A percentile compares a stretch with the other conserved stretches of the same genome.
Evolutionary conservation across 2,113 vertebrate species (phyloP).

Genomic region (Macroglossus sobrinus): DNA sequence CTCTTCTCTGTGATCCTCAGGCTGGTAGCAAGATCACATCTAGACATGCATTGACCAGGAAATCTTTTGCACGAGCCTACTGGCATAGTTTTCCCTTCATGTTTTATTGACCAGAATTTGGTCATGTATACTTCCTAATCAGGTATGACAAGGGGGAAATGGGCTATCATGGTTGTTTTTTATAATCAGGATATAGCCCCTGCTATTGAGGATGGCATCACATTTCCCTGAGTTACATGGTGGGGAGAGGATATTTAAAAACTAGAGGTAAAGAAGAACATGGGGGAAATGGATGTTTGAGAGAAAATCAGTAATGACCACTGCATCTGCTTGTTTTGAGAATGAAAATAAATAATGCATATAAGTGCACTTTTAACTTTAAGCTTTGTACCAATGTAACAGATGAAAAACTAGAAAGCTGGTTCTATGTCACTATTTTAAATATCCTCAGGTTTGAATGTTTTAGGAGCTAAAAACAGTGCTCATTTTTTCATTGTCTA

Average conservation of each 20-base stretch:
- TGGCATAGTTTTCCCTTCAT: background rate
- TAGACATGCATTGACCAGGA: background rate
- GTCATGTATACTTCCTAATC: background rate
- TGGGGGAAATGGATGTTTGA: constrained; percentile 25
- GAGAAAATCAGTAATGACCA: constrained; percentile 35
- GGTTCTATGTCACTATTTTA: background rate
- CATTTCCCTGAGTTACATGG: background rate
- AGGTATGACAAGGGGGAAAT: background rate
- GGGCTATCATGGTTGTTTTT: background rate
- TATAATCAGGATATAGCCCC: background rate
- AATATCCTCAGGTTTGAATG: constrained; percentile 12
- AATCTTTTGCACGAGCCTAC: constrained; percentile 21
- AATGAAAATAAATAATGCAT: constrained; percentile 64
- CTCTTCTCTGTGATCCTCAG: background rate
- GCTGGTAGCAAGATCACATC: background rate
- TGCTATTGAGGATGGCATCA: background rate
- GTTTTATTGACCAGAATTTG: constrained; percentile 43
- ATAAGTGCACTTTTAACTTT: constrained; percentile 56
- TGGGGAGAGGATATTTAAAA: constrained; percentile 2
- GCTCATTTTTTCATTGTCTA: background rate
- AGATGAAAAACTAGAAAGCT: constrained; percentile 37
- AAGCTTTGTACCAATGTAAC: background rate
- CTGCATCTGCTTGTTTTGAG: constrained; percentile 52
- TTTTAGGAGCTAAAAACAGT: constrained; percentile 23
- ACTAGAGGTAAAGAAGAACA: constrained; percentile 16